Conservation (phyloP, 2,797 vertebrate species). For the Anabas testudineus region DNA sequence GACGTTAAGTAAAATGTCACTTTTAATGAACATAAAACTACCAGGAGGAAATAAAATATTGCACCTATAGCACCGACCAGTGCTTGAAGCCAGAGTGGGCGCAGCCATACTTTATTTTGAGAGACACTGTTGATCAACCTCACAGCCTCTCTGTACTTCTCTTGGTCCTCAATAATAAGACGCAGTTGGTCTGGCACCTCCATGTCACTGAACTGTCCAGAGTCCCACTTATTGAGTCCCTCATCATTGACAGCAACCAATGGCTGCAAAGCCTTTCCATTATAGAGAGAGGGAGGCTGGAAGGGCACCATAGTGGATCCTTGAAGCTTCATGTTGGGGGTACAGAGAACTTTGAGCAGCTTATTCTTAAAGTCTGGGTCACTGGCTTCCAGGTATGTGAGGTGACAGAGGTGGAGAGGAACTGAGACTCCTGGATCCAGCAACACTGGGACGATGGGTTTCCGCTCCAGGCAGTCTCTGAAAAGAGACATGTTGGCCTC, state of each 20-base stretch:
- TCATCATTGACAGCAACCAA: slow-evolving; percentile 68
- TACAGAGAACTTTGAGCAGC: slow-evolving; percentile 69
- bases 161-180: slow-evolving; percentile 62
- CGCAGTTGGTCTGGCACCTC: slow-evolving; percentile 68
- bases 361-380: slow-evolving; percentile 65
- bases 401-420: slow-evolving; percentile 77
- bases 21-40: too few relatives aligned
- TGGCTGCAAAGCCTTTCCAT: slow-evolving; percentile 72
- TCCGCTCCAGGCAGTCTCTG: slow-evolving; percentile 74
- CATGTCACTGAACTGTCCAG: slow-evolving; percentile 70
- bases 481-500: slow-evolving; percentile 81
- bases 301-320: slow-evolving; percentile 63
- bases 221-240: slow-evolving; percentile 51
- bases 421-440: slow-evolving; percentile 66
- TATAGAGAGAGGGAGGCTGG: slow-evolving; percentile 72
- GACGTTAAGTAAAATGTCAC: too few relatives aligned
- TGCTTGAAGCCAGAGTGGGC: slow-evolving; percentile 21
- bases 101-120: slow-evolving; percentile 46
- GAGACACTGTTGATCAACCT: slow-evolving; percentile 66
- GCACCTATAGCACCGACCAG: background rate
- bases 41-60: rapidly evolving
- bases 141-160: slow-evolving; percentile 68
- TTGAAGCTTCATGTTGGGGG: slow-evolving; percentile 54
- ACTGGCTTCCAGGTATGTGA: slow-evolving; percentile 76
- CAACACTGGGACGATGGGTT: slow-evolving; percentile 75